Evolutionary conservation across 1,140 invertebrate species (phyloP).

Genomic region (Pentalonia nigronervosa): DNA sequence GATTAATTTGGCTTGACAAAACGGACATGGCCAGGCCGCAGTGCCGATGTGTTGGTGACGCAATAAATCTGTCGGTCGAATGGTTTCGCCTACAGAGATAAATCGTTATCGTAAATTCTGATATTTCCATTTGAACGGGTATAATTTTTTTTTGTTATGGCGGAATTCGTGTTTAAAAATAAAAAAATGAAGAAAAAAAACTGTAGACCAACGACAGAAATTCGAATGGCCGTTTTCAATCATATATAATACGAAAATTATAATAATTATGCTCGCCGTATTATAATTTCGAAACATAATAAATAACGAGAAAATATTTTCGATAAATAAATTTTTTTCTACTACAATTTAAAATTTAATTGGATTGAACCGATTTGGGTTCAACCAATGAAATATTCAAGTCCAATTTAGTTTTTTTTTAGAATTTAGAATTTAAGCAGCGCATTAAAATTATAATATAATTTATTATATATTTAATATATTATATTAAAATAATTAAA

Average conservation of each 20-base stretch:
- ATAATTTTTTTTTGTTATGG: neutral
- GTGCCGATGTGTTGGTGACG: neutral
- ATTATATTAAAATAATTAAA: no score
- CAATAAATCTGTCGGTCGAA: neutral
- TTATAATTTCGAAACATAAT: no score
- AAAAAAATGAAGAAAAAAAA: neutral
- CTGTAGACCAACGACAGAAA: neutral
- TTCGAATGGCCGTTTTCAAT: neutral
- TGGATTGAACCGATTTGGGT: neutral
- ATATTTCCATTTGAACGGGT: neutral
- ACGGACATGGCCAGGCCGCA: neutral
- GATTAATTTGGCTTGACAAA: neutral
- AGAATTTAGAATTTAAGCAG: neutral
- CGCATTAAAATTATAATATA: no score
- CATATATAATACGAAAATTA: neutral
- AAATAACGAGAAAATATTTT: neutral
- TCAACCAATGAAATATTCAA: neutral
- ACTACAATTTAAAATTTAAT: neutral
- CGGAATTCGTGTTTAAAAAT: neutral
- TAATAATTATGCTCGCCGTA: neutral
- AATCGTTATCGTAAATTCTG: neutral
- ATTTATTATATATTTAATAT: no score
- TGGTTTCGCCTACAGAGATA: neutral
- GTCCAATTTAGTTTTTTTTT: neutral
- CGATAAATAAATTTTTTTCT: neutral